Evolutionary conservation across 2,797 vertebrate species (phyloP).

Genomic region (Neosilurus mollespiculum): DNA sequence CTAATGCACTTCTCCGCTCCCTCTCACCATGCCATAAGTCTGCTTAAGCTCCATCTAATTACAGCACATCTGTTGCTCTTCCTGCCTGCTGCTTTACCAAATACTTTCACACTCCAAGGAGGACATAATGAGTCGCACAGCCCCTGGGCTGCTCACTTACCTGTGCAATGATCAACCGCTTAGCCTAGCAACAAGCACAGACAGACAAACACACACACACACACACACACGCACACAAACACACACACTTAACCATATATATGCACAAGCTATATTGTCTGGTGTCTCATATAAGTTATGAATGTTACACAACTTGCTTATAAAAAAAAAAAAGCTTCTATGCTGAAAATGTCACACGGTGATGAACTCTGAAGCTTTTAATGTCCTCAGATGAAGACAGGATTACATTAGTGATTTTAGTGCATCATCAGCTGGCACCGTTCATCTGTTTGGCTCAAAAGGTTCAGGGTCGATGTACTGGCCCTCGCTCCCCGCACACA

Average conservation of each 20-base stretch:
- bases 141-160: constrained; percentile 75
- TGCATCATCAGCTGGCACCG: not conserved
- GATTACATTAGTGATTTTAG: not conserved
- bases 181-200: constrained; percentile 50
- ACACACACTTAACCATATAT: constrained; percentile 37
- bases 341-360: not conserved
- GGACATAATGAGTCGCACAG: constrained; percentile 77
- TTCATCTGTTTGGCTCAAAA: no score
- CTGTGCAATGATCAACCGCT: constrained; percentile 74
- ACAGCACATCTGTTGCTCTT: constrained; percentile 83
- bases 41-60: constrained; percentile 82
- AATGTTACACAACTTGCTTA: constrained; percentile 40
- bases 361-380: not conserved
- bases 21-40: constrained; percentile 77
- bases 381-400: not conserved
- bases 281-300: constrained; percentile 33
- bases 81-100: constrained; percentile 81
- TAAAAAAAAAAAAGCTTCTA: not conserved
- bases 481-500: no score
- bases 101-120: constrained; percentile 79
- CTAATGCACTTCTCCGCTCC: constrained; percentile 63
- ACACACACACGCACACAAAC: constrained; percentile 8
- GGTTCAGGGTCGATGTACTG: no score
- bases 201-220: constrained; percentile 40
- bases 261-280: constrained; percentile 25